phyloP scores from a whole-genome alignment of 2,888 invertebrate genomes.

The Monoplex corrugatus region DNA sequence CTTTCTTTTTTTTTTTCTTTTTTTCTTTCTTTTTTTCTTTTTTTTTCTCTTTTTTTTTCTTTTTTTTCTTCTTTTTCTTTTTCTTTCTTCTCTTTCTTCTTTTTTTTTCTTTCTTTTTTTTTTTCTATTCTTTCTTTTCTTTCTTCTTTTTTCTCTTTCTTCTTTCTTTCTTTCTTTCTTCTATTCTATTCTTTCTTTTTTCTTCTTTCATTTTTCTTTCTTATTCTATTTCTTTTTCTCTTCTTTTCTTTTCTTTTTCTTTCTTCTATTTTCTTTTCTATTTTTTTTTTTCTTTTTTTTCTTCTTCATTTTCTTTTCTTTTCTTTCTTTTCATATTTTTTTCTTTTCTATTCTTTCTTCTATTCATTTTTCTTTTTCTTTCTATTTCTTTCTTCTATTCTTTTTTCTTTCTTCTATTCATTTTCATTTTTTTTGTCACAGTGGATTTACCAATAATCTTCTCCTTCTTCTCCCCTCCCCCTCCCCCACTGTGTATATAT shows the following conservation, averaged over 20 bases:
- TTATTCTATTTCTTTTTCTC: conserved; percentile 22
- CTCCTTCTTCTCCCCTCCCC: no score
- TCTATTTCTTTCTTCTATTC: no score
- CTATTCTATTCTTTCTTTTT: conserved; percentile 14
- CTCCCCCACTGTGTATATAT: no score
- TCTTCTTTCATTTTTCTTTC: conserved; percentile 3
- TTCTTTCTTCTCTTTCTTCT: not conserved
- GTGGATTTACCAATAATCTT: no score
- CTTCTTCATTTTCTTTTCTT: not conserved
- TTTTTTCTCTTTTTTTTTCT: conserved; percentile 7
- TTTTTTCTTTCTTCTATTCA: no score
- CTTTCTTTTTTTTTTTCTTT: not conserved
- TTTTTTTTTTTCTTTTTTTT: not conserved
- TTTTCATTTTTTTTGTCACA: no score
- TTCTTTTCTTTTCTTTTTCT: conserved; percentile 37
- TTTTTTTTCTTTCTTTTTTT: no score
- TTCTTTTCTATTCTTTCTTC: no score
- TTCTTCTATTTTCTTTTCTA: not conserved
- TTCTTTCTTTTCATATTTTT: no score
- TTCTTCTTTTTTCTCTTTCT: not conserved
- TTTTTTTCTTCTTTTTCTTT: not conserved
- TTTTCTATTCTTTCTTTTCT: no score
- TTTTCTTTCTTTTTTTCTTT: conserved; percentile 45
- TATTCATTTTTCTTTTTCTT: no score
- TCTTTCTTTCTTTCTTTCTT: not conserved